Evolutionary conservation across 2,888 invertebrate species (phyloP).

Genomic region (Hipparchia semele): DNA sequence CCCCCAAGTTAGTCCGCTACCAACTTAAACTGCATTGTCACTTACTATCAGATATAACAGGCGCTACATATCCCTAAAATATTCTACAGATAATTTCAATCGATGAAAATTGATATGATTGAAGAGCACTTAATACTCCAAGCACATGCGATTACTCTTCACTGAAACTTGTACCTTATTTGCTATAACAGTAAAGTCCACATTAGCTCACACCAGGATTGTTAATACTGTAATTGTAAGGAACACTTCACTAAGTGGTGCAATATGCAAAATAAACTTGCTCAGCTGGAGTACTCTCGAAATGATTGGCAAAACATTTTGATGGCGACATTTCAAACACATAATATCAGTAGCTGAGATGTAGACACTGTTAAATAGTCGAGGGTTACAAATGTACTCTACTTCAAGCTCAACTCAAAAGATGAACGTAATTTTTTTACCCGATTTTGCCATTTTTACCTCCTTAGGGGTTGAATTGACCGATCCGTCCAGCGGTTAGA

Average conservation of each 20-base stretch:
- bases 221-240: conserved; percentile 25
- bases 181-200: conserved; percentile 8
- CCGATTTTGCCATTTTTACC: too few relatives aligned
- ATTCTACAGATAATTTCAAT: not conserved
- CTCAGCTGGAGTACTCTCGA: not conserved
- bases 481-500: too few relatives aligned
- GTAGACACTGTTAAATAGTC: too few relatives aligned
- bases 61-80: too few relatives aligned
- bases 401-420: too few relatives aligned
- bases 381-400: too few relatives aligned
- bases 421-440: too few relatives aligned
- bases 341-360: not conserved
- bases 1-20: too few relatives aligned
- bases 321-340: not conserved
- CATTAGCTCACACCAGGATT: not conserved
- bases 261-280: conserved; percentile 34
- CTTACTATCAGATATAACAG: too few relatives aligned
- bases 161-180: conserved; percentile 20
- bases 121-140: conserved; percentile 29
- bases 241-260: conserved; percentile 26
- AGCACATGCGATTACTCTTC: not conserved
- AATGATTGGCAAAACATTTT: not conserved
- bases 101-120: conserved; percentile 33
- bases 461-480: too few relatives aligned
- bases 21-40: too few relatives aligned